Evolutionary conservation across 2,797 vertebrate genomes (phyloP), one percentile per base, ranked within the genome.

Genomic region (Sitta carolinensis): DNA sequence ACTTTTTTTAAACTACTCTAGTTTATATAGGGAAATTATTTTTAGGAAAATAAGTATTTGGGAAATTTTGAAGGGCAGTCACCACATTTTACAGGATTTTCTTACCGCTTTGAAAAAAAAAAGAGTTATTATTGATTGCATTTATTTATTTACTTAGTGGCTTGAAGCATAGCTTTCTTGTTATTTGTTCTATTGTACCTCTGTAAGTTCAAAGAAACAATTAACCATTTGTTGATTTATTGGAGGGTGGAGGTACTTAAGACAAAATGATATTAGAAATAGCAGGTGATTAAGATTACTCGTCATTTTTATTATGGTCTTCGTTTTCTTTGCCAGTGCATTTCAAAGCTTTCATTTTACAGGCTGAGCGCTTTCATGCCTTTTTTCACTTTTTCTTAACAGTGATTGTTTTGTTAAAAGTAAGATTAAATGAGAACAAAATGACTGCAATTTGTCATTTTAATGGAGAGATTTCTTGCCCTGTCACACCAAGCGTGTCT

Each of bases 321-420:
- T 77, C 0, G 0, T 93, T 69, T 89, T 91, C 72, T 68, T 89
- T 95, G 64, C 61, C 69, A 59, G 10, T 54, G 27, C 38, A 62
- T 88, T 91, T 81, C 73, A 87, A 77, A 94, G 77, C 23, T 85
- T 84, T 90, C 62, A 58, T 38, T 59, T 92, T 79, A 66, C 57
- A 79, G 81, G 55, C 64, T 89, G 32, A 48, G 57, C 75, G 77
- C 52, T 84, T 92, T 84, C 70, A 62, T 74, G 34, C 50, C 45
- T 80, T 81, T 51, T 94, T 78, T 50, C 42, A 54, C 25, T 58
- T 91, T 89, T 84, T 51, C 66, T 81, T 73, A 84, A 40, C 26
- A 70, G 36, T 47, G 70, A 85, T 85, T 94, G 76, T 95, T 96
- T 95, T 84, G 50, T 67, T 93, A 94, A 80, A 94, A 77, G 51